These are phyloP conservation scores for Datnioides undecimradiatus DNA, from an alignment of 2,113 vertebrate species.

Conservation along the genomic window DNA sequence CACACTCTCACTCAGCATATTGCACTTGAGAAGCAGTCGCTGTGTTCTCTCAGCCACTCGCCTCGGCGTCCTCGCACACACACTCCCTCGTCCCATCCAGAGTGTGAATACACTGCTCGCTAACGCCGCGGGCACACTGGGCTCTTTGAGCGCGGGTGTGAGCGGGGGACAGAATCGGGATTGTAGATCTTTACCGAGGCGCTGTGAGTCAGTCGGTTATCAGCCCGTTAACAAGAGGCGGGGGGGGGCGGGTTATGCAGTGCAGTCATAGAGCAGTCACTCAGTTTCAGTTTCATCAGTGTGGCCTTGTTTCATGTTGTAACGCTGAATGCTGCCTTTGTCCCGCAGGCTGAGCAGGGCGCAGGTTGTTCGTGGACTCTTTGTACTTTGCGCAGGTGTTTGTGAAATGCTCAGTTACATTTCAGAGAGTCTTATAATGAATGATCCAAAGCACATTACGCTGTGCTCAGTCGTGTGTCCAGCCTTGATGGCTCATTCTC, in stretches of 20 bases:
- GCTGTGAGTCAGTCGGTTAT: conserved; percentile 71
- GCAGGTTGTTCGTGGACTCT: background rate
- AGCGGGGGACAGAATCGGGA: conserved; percentile 48
- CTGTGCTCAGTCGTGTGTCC: conserved; percentile 28
- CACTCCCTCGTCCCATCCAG: conserved; percentile 48
- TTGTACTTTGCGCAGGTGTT: background rate
- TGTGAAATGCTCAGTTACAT: background rate
- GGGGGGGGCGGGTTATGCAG: conserved; percentile 35
- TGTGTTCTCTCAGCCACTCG: conserved; percentile 59
- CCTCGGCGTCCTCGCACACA: conserved; percentile 59
- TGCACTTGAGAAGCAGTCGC: conserved; percentile 65
- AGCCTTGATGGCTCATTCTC: conserved; percentile 31
- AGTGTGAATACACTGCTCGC: conserved; percentile 54
- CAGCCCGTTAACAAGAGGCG: conserved; percentile 58
- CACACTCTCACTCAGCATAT: conserved; percentile 67
- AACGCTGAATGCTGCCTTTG: conserved; percentile 43
- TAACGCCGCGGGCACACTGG: conserved; percentile 63
- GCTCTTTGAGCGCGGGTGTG: conserved; percentile 63
- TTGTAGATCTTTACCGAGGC: conserved; percentile 63
- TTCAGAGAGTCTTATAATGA: background rate
- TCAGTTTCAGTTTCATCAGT: conserved; percentile 40
- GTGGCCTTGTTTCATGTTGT: conserved; percentile 22
- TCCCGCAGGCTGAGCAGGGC: background rate
- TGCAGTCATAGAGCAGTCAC: conserved; percentile 36
- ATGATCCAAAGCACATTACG: background rate